phyloP scores from a whole-genome alignment of 2,113 vertebrate genomes.

The Macrotis lagotis region DNA sequence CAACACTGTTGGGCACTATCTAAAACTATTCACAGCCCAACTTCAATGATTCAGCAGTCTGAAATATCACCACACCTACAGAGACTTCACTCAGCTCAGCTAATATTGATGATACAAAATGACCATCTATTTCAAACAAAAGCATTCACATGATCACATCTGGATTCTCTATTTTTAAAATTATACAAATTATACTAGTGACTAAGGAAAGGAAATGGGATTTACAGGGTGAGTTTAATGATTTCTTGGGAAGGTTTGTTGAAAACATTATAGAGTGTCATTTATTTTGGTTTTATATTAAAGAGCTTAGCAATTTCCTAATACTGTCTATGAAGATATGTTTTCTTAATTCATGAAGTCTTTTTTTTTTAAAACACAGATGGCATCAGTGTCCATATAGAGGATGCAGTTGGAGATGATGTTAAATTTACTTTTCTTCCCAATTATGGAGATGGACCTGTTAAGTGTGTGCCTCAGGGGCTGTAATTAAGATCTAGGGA shows the following conservation, averaged over 20 bases:
- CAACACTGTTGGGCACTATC: slow-evolving; percentile 76
- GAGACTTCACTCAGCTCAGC: slow-evolving; percentile 8
- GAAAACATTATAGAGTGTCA: slow-evolving; percentile 9
- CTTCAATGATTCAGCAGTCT: slow-evolving; percentile 77
- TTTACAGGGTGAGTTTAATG: slow-evolving; percentile 39
- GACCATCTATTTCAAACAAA: slow-evolving; percentile 31
- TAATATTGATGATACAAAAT: not conserved
- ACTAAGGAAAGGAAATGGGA: slow-evolving; percentile 28
- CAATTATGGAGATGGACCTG: slow-evolving; percentile 41
- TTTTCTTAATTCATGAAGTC: slow-evolving; percentile 29
- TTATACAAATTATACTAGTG: slow-evolving; percentile 22
- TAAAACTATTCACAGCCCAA: slow-evolving; percentile 73
- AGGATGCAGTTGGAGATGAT: slow-evolving; percentile 16
- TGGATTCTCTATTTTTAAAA: slow-evolving; percentile 11
- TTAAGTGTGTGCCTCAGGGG: slow-evolving; percentile 21
- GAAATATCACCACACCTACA: slow-evolving; percentile 75
- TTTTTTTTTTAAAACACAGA: slow-evolving; percentile 41
- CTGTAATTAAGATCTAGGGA: slow-evolving; percentile 54
- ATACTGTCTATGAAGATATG: slow-evolving; percentile 24
- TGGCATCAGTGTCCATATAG: slow-evolving; percentile 28
- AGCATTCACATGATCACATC: slow-evolving; percentile 50
- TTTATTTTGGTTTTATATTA: slow-evolving; percentile 14
- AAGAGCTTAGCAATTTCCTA: slow-evolving; percentile 29
- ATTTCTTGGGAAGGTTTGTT: slow-evolving; percentile 47
- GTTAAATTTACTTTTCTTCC: slow-evolving; percentile 58